These are phyloP conservation scores for Nasonia oneida DNA, from an alignment of 2,888 invertebrate genomes.

Conservation along the genomic window DNA sequence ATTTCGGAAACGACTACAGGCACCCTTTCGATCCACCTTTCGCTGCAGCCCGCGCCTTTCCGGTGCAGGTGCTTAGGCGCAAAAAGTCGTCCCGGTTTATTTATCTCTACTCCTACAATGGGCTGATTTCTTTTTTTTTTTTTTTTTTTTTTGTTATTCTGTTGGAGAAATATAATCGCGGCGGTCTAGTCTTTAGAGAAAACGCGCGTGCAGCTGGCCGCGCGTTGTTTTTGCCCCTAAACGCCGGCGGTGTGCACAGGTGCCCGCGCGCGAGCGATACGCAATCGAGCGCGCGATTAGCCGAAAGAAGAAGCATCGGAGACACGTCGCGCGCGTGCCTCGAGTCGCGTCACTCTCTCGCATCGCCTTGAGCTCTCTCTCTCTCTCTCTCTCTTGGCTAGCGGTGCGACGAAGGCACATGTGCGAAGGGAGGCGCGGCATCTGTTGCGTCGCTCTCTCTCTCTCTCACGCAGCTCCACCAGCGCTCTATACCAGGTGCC, in stretches of 20 bases:
- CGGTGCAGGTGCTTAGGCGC: background rate
- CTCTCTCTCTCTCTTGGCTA: too few relatives aligned
- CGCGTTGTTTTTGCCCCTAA: background rate
- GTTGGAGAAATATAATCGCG: background rate
- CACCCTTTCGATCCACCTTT: slow-evolving; percentile 60
- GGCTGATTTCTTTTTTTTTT: background rate
- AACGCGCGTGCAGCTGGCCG: background rate
- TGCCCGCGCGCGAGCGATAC: background rate
- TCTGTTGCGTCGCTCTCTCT: slow-evolving; percentile 72
- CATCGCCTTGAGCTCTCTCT: background rate
- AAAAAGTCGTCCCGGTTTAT: background rate
- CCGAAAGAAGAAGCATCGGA: background rate
- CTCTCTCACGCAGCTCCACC: background rate
- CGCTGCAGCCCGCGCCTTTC: background rate
- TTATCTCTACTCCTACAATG: background rate
- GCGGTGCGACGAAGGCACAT: slow-evolving; percentile 58
- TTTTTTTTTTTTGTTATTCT: background rate
- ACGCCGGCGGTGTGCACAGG: background rate
- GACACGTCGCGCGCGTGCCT: background rate
- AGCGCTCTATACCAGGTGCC: slow-evolving; percentile 72
- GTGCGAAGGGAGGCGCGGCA: slow-evolving; percentile 69
- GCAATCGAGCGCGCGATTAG: background rate
- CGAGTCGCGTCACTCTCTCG: background rate
- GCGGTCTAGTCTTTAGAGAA: background rate
- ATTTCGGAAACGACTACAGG: slow-evolving; percentile 23